These are phyloP conservation scores for Habroteleia sp. DNA, from an alignment of 2,888 invertebrate species.

Conservation along the genomic window DNA sequence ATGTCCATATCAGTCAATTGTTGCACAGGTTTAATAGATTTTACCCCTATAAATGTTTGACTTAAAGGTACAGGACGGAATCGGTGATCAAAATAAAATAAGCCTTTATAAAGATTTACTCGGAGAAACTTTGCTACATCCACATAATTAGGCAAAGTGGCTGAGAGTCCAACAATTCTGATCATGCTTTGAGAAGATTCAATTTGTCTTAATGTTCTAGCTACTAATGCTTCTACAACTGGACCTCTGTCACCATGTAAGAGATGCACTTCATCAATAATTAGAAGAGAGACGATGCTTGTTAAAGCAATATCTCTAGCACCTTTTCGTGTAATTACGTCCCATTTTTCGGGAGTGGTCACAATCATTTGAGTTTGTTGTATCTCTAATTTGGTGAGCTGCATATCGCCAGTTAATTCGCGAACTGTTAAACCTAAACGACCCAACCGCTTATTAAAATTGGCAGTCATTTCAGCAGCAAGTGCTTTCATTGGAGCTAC, in stretches of 20 bases:
- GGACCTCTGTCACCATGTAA: conserved; percentile 98
- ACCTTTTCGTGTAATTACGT: conserved; percentile 98
- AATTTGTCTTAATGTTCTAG: conserved; percentile 95
- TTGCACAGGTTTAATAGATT: conserved; percentile 84
- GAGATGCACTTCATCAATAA: conserved; percentile 98
- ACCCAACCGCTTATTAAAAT: conserved; percentile 91
- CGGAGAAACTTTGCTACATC: conserved; percentile 97
- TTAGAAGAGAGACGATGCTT: conserved; percentile 94
- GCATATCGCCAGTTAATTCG: conserved; percentile 99
- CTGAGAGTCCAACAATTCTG: conserved; percentile 97
- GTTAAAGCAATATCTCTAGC: conserved; percentile 94
- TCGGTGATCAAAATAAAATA: conserved; percentile 96
- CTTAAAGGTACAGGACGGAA: conserved; percentile 97
- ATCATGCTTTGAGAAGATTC: conserved; percentile 97
- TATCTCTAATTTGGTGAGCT: conserved; percentile 96
- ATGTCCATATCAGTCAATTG: conserved; percentile 92
- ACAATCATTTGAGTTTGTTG: conserved; percentile 98
- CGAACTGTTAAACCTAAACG: conserved; percentile 90
- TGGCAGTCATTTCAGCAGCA: conserved; percentile 98
- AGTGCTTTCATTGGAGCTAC: conserved; percentile 99
- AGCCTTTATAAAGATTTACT: conserved; percentile 94
- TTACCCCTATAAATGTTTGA: conserved; percentile 94
- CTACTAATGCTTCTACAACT: conserved; percentile 98
- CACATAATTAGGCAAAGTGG: conserved; percentile 97
- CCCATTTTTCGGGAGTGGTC: conserved; percentile 99